These are phyloP conservation scores for Scaptomyza caliginosa DNA, from an alignment of 2,888 invertebrate genomes.

Conservation along the genomic window DNA sequence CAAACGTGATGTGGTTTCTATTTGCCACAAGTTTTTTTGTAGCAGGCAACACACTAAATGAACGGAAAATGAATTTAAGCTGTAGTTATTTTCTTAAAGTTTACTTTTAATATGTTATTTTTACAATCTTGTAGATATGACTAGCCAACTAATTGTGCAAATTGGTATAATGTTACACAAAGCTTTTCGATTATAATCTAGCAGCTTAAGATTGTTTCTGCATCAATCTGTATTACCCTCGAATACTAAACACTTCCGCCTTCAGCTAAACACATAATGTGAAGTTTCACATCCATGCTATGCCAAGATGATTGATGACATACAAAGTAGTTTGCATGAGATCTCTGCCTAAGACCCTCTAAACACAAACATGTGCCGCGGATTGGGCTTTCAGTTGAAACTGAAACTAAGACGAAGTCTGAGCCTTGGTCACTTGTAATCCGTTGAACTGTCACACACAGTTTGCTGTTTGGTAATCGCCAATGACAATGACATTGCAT, in stretches of 20 bases:
- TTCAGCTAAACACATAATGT: conserved; percentile 49
- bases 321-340: conserved; percentile 63
- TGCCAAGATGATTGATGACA: conserved; percentile 67
- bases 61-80: neutral
- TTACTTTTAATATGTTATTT: no score
- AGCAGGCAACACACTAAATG: conserved; percentile 3
- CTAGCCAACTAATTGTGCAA: conserved; percentile 19
- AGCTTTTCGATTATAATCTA: conserved; percentile 45
- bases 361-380: conserved; percentile 53
- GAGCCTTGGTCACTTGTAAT: conserved; percentile 51
- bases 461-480: conserved; percentile 18
- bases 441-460: conserved; percentile 46
- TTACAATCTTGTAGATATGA: no score
- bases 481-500: conserved; percentile 50
- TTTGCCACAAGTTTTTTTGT: conserved; percentile 54
- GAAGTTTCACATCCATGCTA: conserved; percentile 7
- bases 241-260: conserved; percentile 60
- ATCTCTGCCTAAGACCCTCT: conserved; percentile 45
- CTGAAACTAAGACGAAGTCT: neutral
- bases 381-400: conserved; percentile 27
- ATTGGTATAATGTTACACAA: conserved; percentile 36
- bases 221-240: conserved; percentile 68
- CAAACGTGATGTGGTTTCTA: conserved; percentile 71
- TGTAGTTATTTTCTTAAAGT: neutral
- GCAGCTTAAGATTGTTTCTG: conserved; percentile 46